Conservation (phyloP, 2,113 vertebrate species). For the Okapia johnstoni region DNA sequence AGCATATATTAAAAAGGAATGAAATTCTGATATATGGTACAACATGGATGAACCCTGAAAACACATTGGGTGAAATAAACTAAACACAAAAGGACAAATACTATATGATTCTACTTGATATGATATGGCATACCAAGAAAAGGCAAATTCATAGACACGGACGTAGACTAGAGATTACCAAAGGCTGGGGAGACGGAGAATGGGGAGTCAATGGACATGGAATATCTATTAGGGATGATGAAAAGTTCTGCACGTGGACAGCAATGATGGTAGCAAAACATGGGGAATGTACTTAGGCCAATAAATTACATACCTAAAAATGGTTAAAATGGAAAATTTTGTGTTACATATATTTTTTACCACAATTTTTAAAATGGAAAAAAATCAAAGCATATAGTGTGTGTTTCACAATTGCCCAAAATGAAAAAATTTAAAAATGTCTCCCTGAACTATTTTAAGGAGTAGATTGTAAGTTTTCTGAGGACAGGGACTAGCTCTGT, state of each 20-base stretch:
- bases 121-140: not conserved
- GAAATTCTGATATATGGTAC: not conserved
- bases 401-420: not conserved
- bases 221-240: not conserved
- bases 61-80: not conserved
- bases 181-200: fast-evolving
- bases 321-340: not conserved
- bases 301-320: not conserved
- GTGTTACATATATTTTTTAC: not conserved
- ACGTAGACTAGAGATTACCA: not conserved
- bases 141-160: not conserved
- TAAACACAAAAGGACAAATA: not conserved
- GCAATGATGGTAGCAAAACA: not conserved
- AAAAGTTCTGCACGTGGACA: not conserved
- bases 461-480: not conserved
- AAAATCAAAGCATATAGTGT: not conserved
- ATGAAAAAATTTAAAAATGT: not conserved
- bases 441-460: not conserved
- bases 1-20: not conserved
- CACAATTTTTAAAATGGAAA: not conserved
- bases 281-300: not conserved
- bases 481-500: not conserved
- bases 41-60: not conserved
- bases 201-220: not conserved
- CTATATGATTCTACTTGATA: not conserved